A percentile compares a stretch with the other conserved stretches of the same genome.
Evolutionary conservation across 1,140 invertebrate species (phyloP).

Genomic region (Diorhabda carinulata): DNA sequence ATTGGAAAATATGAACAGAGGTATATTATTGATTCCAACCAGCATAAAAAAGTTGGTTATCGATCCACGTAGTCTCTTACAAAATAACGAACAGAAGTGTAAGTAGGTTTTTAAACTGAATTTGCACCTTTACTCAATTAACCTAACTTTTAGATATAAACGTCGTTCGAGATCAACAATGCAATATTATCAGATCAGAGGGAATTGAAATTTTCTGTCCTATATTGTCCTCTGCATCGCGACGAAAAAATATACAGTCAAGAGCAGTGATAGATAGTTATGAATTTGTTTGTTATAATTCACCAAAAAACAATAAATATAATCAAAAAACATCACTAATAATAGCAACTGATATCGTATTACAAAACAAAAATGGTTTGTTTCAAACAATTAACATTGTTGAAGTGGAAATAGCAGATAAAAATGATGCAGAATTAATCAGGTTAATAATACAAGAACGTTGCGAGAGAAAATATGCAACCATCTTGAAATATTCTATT

Average conservation of each 20-base stretch:
- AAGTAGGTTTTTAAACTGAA: no score
- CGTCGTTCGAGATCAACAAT: constrained; percentile 36
- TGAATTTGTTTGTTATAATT: constrained; percentile 73
- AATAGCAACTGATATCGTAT: constrained; percentile 62
- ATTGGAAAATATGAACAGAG: constrained; percentile 65
- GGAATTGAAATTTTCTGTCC: constrained; percentile 86
- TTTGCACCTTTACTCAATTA: not conserved
- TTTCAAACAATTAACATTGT: no score
- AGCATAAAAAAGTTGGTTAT: constrained; percentile 75
- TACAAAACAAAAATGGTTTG: constrained; percentile 6
- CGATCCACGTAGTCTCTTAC: constrained; percentile 68
- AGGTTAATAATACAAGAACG: no score
- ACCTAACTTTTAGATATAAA: constrained; percentile 47
- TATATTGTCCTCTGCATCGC: constrained; percentile 81
- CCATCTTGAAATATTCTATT: no score
- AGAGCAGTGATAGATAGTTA: constrained; percentile 77
- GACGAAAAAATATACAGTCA: constrained; percentile 68
- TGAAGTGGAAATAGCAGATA: no score
- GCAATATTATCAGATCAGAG: constrained; percentile 69
- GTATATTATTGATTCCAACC: constrained; percentile 77
- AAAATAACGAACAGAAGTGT: constrained; percentile 43
- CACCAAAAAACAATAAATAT: constrained; percentile 54
- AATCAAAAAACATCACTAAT: constrained; percentile 60
- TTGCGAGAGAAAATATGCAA: no score
- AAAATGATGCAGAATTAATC: no score